Evolutionary conservation across 2,888 invertebrate species (phyloP), one percentile per base, ranked within the genome.

Genomic region (Orthosia gracilis): DNA sequence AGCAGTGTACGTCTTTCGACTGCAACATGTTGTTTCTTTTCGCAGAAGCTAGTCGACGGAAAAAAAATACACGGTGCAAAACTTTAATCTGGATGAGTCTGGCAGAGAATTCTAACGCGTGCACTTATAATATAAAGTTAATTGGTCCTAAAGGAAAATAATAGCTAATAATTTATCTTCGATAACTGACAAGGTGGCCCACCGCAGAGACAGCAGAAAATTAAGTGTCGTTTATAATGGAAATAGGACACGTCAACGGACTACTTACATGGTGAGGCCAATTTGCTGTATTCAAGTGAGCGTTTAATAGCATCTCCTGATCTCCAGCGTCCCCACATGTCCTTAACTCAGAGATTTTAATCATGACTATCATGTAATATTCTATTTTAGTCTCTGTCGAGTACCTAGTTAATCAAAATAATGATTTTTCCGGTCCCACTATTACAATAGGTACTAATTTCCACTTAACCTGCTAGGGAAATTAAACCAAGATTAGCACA

Each of bases 401-500:
- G 69, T 69, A 49, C 7, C 13, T 64, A 70, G 69, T 26, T 49
- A 54, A 54, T 21, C 45, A 69, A 75, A 62, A 40, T 63, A 73
- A 72, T 73, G 23, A n/a, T 1, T 79, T 58, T 79, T 76, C 52
- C 76, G 23, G 67, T 83, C 17, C 31, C 23, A 52, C 59, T 57
- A 26, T 54, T 68, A 79, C 67, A 81, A 81, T 83, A 64, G 73
- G 67, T 50, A 70, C 80, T 83, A 58, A 79, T 83, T 83, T 81
- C 66, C 52, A 79, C 55, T 57, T 64, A 64, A 73, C 69, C 58
- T 69, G 49, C 55, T 69, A 65, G 52, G 59, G 47, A 79, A 64
- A 83, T 70, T 70, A 62, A 78, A 73, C 57, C 57, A 57, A 83
- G 73, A 78, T 73, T 66, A 76, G 40, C 57, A 55, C 31, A 65